These are phyloP conservation scores for Drosophila pachea DNA, from an alignment of 1,140 invertebrate species.

Conservation along the genomic window DNA sequence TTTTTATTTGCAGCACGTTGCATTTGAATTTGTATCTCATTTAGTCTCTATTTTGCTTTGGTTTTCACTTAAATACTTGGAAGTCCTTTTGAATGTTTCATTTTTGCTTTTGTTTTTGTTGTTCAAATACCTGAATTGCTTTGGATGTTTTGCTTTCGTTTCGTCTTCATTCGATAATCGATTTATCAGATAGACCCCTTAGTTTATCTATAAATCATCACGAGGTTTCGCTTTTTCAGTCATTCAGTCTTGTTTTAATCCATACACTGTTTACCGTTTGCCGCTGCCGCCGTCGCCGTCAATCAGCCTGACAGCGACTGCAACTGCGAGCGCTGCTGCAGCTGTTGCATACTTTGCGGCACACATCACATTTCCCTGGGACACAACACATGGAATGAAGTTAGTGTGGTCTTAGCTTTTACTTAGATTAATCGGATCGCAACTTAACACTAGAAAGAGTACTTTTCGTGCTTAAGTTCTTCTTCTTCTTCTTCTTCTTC, in stretches of 20 bases:
- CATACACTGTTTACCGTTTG: constrained; percentile 51
- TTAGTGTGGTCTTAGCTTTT: constrained; percentile 40
- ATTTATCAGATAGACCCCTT: constrained; percentile 31
- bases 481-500: too few relatives aligned
- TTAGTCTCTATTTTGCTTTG: constrained; percentile 41
- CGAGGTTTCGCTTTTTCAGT: constrained; percentile 40
- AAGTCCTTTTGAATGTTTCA: constrained; percentile 69
- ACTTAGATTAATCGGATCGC: constrained; percentile 20
- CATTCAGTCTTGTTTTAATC: constrained; percentile 49
- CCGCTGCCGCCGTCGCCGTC: constrained; percentile 7
- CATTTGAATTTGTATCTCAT: constrained; percentile 28
- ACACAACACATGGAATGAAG: constrained; percentile 43
- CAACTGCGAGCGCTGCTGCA: constrained; percentile 7
- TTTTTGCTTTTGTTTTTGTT: constrained; percentile 45
- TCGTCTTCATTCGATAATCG: constrained; percentile 2
- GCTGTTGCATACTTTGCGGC: constrained; percentile 31
- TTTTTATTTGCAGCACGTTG: constrained; percentile 48
- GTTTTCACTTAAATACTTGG: constrained; percentile 50
- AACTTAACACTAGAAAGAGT: constrained; percentile 46
- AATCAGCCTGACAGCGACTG: neutral
- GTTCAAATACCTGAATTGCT: constrained; percentile 75
- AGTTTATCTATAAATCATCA: constrained; percentile 46
- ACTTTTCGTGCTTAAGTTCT: constrained; percentile 18
- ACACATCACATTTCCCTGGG: constrained; percentile 57
- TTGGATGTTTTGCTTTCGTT: constrained; percentile 62